Evolutionary conservation across 2,113 vertebrate species (phyloP).

Genomic region (Heterotis niloticus): DNA sequence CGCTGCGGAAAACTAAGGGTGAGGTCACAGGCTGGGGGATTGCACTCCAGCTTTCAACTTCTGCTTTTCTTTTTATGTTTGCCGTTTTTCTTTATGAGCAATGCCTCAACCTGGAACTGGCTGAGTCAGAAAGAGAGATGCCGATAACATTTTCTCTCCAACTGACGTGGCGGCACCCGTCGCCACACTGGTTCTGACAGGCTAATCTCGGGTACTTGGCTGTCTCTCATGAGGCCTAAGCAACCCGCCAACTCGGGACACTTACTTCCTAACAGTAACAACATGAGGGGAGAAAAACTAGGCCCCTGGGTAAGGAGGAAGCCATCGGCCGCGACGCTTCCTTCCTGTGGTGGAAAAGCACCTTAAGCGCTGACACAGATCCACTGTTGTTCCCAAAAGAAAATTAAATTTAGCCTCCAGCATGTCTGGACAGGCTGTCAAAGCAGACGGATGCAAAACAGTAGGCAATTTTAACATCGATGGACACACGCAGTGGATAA

Average conservation of each 20-base stretch:
- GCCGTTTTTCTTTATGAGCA: neutral
- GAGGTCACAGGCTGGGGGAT: neutral
- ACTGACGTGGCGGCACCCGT: neutral
- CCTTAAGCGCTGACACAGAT: slow-evolving; percentile 4
- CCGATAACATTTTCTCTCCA: neutral
- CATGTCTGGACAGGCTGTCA: neutral
- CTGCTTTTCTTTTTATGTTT: slow-evolving; percentile 7
- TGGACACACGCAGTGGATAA: neutral
- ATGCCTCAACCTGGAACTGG: slow-evolving; percentile 8
- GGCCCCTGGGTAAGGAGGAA: neutral
- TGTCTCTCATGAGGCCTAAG: neutral
- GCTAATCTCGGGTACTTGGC: neutral
- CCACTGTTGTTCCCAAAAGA: neutral
- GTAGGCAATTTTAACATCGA: too few species aligned
- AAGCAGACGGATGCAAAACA: too few species aligned
- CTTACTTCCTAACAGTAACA: neutral
- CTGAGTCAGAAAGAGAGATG: slow-evolving; percentile 1
- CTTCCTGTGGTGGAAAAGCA: slow-evolving; percentile 9
- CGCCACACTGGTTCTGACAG: neutral
- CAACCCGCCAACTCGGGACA: neutral
- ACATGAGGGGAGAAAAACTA: neutral
- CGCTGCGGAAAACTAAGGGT: neutral
- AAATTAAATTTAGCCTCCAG: neutral
- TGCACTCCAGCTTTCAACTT: neutral
- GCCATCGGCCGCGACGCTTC: slow-evolving; percentile 19